These are phyloP conservation scores for Toxonevra muliebris DNA, from an alignment of 2,888 invertebrate species.

Conservation along the genomic window DNA sequence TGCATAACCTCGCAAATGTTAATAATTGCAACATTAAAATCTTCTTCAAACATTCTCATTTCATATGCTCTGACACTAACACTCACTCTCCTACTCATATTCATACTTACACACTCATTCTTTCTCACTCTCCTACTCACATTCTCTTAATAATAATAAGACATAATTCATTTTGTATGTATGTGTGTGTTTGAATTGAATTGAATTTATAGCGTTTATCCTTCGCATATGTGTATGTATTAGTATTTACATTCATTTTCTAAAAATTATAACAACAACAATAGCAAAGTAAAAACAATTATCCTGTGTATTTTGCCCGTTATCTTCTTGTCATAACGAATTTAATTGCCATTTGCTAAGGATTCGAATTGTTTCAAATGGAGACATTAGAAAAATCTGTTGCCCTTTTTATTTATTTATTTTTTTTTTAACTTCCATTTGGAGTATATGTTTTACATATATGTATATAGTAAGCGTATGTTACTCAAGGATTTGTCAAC, in stretches of 20 bases:
- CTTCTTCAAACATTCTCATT: not conserved
- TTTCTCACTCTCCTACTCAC: not conserved
- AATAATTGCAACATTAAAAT: no score
- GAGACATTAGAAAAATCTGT: slow-evolving; percentile 6
- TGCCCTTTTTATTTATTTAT: not conserved
- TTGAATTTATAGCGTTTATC: slow-evolving; percentile 21
- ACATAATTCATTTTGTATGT: not conserved
- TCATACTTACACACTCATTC: no score
- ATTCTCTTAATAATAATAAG: not conserved
- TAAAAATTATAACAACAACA: slow-evolving; percentile 7
- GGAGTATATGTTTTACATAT: no score
- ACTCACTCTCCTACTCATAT: not conserved
- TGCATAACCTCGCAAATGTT: no score
- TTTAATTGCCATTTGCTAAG: slow-evolving; percentile 8
- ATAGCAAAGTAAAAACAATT: slow-evolving; percentile 17
- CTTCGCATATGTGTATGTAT: not conserved
- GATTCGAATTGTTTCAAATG: slow-evolving; percentile 1
- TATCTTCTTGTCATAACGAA: no score
- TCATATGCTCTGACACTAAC: not conserved
- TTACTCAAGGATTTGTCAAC: no score
- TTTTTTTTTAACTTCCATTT: not conserved
- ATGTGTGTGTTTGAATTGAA: not conserved
- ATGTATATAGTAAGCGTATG: no score
- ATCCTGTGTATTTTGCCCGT: no score
- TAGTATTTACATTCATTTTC: no score